Conservation (phyloP, 2,113 vertebrate species). For the Lasiurus borealis region DNA sequence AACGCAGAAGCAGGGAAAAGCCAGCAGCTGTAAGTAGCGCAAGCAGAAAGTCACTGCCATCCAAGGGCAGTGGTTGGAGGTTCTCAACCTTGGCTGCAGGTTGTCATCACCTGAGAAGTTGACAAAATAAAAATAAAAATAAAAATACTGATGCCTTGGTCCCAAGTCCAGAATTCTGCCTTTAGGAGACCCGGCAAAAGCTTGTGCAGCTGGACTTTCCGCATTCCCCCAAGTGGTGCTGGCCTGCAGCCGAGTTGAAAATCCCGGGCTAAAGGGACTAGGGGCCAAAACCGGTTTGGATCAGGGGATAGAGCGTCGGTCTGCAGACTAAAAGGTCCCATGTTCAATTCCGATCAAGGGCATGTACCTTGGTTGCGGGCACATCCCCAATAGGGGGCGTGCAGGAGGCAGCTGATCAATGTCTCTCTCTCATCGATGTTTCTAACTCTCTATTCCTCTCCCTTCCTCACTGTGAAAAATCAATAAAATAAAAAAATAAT, state of each 20-base stretch:
- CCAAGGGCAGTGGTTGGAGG: background rate
- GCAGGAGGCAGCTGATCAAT: too few relatives aligned
- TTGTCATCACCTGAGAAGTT: background rate
- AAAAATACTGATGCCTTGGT: background rate
- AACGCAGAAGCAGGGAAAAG: background rate
- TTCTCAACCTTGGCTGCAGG: background rate
- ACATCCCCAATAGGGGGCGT: too few relatives aligned
- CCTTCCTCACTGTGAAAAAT: too few relatives aligned
- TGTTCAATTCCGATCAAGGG: too few relatives aligned
- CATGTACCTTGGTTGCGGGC: too few relatives aligned
- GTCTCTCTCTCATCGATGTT: too few relatives aligned
- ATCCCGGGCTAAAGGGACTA: background rate
- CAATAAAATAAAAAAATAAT: too few relatives aligned
- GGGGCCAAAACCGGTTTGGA: too few relatives aligned
- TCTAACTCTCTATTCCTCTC: too few relatives aligned
- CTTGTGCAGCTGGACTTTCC: background rate
- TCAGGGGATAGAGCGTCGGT: too few relatives aligned
- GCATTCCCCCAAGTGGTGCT: background rate
- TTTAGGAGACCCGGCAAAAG: background rate
- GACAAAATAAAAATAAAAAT: background rate
- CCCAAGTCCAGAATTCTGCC: background rate
- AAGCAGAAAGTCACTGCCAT: background rate
- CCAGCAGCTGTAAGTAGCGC: background rate
- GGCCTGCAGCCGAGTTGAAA: conserved; percentile 2
- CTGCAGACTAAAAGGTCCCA: too few relatives aligned